These are phyloP conservation scores for Geopemphigus sp. DNA, from an alignment of 1,140 invertebrate genomes.

Conservation along the genomic window DNA sequence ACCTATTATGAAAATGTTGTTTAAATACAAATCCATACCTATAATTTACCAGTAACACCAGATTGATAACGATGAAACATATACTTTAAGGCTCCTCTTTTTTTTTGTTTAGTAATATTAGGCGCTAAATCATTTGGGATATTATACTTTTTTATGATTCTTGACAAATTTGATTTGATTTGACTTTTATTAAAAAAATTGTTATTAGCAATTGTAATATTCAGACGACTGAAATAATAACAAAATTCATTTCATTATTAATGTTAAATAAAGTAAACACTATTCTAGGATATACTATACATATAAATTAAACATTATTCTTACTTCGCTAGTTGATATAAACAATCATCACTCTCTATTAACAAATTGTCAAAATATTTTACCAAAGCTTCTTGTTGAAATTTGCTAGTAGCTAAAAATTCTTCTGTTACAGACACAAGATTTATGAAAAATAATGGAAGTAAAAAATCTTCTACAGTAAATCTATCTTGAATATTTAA, in stretches of 20 bases:
- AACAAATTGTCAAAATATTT: constrained; percentile 63
- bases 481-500: constrained; percentile 66
- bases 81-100: constrained; percentile 66
- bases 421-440: constrained; percentile 67
- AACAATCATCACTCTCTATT: constrained; percentile 31
- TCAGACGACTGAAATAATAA: constrained; percentile 56
- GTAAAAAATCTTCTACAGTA: constrained; percentile 64
- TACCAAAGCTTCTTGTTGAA: constrained; percentile 62
- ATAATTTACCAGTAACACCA: constrained; percentile 42
- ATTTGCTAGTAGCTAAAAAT: constrained; percentile 62
- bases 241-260: background rate
- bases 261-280: too few relatives aligned
- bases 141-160: constrained; percentile 64
- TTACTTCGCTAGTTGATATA: constrained; percentile 17
- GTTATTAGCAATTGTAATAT: constrained; percentile 63
- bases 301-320: background rate
- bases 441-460: constrained; percentile 73
- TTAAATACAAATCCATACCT: background rate
- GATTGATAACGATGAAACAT: constrained; percentile 56
- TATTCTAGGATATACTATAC: too few relatives aligned
- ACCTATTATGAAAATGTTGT: background rate
- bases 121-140: constrained; percentile 63
- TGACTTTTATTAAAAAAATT: constrained; percentile 62
- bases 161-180: constrained; percentile 63
- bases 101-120: constrained; percentile 64